Conservation (phyloP, 2,113 vertebrate genomes). For the Menura novaehollandiae region DNA sequence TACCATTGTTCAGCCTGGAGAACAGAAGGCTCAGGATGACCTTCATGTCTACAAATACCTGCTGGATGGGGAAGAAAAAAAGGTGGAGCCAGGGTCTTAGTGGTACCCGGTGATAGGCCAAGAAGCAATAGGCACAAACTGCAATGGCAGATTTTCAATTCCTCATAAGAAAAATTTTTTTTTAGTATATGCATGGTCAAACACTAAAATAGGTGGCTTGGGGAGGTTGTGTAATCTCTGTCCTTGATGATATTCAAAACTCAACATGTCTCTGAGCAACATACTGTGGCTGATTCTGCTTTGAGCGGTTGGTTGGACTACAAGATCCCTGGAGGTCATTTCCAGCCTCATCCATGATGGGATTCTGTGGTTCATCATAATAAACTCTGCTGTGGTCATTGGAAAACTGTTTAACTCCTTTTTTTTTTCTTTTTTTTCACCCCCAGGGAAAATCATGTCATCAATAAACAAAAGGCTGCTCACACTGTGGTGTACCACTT, state of each 20-base stretch:
- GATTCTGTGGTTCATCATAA: background rate
- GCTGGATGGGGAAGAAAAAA: background rate
- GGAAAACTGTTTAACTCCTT: background rate
- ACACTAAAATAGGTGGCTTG: background rate
- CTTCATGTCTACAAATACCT: background rate
- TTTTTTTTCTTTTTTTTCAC: background rate
- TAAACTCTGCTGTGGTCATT: background rate
- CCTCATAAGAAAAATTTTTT: accelerated
- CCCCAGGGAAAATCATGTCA: background rate
- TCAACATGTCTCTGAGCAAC: background rate
- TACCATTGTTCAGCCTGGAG: background rate
- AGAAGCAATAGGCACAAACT: background rate
- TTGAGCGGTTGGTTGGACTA: background rate
- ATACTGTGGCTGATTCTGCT: background rate
- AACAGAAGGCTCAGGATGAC: background rate
- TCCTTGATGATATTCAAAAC: background rate
- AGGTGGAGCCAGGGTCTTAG: background rate
- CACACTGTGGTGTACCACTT: background rate
- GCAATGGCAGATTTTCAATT: background rate
- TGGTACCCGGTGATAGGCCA: background rate
- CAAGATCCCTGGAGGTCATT: background rate
- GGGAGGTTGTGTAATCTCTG: background rate
- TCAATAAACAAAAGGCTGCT: background rate
- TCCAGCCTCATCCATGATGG: background rate
- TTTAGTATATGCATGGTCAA: background rate